Conservation (phyloP, 35 echinoderm and acorn worm genomes). For the Apostichopus parvimensis region DNA sequence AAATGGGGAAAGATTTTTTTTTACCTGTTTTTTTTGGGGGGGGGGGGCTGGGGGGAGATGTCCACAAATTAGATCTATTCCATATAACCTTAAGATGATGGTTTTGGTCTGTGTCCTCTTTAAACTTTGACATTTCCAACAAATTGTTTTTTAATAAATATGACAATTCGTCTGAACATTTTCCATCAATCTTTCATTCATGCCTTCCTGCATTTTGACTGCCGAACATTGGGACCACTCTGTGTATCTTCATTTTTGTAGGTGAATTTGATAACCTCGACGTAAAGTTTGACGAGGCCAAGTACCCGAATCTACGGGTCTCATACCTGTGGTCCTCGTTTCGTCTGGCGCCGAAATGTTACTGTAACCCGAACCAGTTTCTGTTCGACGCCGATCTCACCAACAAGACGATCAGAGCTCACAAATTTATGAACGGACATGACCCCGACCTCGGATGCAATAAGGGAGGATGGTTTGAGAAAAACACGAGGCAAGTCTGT, state of each 20-base stretch:
- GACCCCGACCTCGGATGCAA: slow-evolving; percentile 65
- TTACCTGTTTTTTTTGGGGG: too few species aligned
- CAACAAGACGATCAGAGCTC: slow-evolving; percentile 81
- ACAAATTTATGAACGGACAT: slow-evolving; percentile 80
- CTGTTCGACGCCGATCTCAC: slow-evolving; percentile 81
- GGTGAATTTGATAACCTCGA: slow-evolving; percentile 75
- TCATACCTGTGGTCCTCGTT: slow-evolving; percentile 82
- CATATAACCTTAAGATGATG: too few species aligned
- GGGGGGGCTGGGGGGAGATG: too few species aligned
- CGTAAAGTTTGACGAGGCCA: slow-evolving; percentile 70
- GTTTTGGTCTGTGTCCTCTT: too few species aligned
- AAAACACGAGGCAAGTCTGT: slow-evolving; percentile 72
- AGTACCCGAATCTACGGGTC: slow-evolving; percentile 81
- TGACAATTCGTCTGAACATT: too few species aligned
- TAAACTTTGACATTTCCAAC: too few species aligned
- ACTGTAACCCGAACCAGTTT: slow-evolving; percentile 91
- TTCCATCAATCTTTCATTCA: neutral
- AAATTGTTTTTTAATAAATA: too few species aligned
- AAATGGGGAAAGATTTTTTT: too few species aligned
- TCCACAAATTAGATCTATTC: too few species aligned
- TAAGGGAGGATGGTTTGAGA: slow-evolving; percentile 65
- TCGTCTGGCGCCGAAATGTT: slow-evolving; percentile 82
- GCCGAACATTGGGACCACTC: too few species aligned
- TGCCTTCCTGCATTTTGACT: neutral
- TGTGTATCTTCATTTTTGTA: neutral